phyloP scores from a whole-genome alignment of 1,140 invertebrate species.

The Drosophila burlai region DNA sequence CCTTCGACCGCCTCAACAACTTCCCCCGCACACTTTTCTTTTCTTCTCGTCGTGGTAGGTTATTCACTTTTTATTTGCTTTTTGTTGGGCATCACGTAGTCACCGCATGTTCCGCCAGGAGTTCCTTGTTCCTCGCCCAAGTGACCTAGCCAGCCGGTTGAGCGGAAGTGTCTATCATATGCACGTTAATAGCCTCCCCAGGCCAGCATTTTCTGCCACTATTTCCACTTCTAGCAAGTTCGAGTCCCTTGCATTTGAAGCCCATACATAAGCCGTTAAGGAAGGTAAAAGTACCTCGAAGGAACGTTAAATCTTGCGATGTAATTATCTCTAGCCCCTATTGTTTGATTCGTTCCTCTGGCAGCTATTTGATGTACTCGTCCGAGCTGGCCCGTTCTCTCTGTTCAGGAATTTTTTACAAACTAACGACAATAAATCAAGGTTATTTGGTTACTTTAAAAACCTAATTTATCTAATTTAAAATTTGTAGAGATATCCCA shows the following conservation, averaged over 20 bases:
- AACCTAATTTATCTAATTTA: too few relatives aligned
- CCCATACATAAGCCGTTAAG: conserved; percentile 1
- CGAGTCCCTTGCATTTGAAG: not conserved
- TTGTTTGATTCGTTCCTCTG: too few relatives aligned
- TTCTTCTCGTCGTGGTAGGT: conserved; percentile 2
- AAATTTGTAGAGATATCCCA: too few relatives aligned
- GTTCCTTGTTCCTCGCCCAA: conserved; percentile 44
- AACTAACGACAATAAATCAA: not conserved
- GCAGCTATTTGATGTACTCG: too few relatives aligned
- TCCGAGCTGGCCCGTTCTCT: too few relatives aligned
- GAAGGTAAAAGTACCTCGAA: not conserved
- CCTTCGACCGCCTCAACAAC: conserved; percentile 45
- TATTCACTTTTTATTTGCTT: conserved; percentile 15
- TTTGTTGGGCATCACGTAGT: conserved; percentile 56
- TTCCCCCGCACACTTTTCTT: conserved; percentile 14
- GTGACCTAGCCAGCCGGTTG: conserved; percentile 57
- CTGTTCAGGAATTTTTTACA: too few relatives aligned
- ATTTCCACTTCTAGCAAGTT: not conserved
- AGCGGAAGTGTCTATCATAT: conserved; percentile 82
- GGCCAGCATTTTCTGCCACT: not conserved
- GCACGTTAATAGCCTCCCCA: conserved; percentile 74
- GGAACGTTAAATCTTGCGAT: not conserved
- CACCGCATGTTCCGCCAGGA: conserved; percentile 63
- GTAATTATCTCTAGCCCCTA: not conserved
- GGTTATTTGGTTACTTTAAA: too few relatives aligned